Evolutionary conservation across 2,113 vertebrate genomes (phyloP), one percentile per base, ranked within the genome.

Genomic region (Irena cyanogastra): DNA sequence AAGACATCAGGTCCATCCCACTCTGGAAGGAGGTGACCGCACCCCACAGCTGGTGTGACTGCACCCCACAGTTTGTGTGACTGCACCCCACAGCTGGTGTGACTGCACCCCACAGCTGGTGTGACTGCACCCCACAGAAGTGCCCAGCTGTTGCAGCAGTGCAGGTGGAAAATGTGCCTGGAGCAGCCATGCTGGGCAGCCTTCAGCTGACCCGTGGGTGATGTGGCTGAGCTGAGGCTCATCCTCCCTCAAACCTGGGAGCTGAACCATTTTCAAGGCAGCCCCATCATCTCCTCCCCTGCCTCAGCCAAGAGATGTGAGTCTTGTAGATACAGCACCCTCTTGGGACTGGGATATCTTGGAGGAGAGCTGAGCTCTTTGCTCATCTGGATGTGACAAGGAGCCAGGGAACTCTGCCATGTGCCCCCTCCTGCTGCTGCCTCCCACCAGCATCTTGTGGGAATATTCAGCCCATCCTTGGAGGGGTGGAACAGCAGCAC

Each of bases 141-240:
- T 15, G 10, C 5, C 19, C 31, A 15, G 5, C 15, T 60, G 33
- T 7, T 33, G n/a, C 3, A 44, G 47, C 1, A 1, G 39, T 27
- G 39, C 35, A 11, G 6, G 39, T 6, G 15, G 71, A 21, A 83
- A n/a, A n/a, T n/a, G 27, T 4, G 1, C 16, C 44, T 77, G 57
- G 17, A 76, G 19, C 57, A 83, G 57, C 26, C 23, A 18, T 64
- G 30, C 37, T 77, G 30, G 16, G 45, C 39, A 42, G 21, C 17
- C 54, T 64, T 41, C 59, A 60, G 39, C 5, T 1, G 71, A 45
- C 3, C 1, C 6, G 2, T n/a, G 69, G 20, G 13, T 64, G 35
- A 20, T 0, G 3, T 35, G 74, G 54, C 78, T 47, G 52, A 83
- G 61, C 65, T 11, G 26, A 39, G 50, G 50, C 60, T 82, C 15